Evolutionary conservation across 2,888 invertebrate genomes (phyloP).

Genomic region (Patella ulyssiponensis): DNA sequence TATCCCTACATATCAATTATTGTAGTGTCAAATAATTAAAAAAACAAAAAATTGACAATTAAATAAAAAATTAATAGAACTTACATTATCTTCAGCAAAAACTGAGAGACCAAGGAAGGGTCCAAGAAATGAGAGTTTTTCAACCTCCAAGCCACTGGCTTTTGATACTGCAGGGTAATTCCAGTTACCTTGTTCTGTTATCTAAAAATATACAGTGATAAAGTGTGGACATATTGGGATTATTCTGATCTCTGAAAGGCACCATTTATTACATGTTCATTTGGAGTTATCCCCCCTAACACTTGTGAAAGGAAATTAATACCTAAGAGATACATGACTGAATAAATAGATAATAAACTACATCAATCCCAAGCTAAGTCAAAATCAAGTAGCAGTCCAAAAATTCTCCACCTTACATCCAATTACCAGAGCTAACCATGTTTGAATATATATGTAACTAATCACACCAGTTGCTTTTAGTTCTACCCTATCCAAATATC

Average conservation of each 20-base stretch:
- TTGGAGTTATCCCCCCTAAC: too few species aligned
- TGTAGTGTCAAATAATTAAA: neutral
- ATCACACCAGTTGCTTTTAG: too few species aligned
- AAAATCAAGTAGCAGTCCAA: neutral
- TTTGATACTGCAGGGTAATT: constrained; percentile 82
- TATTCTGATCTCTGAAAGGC: too few species aligned
- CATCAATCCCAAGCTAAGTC: neutral
- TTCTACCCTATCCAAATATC: neutral
- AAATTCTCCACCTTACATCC: neutral
- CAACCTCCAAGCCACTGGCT: constrained; percentile 88
- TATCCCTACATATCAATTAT: too few species aligned
- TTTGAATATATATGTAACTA: too few species aligned
- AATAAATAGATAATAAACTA: too few species aligned
- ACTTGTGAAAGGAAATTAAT: too few species aligned
- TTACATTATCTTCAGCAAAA: constrained; percentile 91
- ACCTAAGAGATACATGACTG: too few species aligned
- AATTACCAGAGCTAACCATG: too few species aligned
- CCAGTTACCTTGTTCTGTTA: constrained; percentile 78
- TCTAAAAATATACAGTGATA: constrained; percentile 47
- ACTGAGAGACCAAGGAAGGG: constrained; percentile 93
- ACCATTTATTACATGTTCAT: too few species aligned
- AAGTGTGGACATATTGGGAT: too few species aligned
- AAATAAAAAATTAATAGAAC: constrained; percentile 36
- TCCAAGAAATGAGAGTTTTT: constrained; percentile 88
- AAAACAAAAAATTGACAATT: neutral